Conservation (phyloP, 2,113 vertebrate genomes). For the Ceratotherium simum region DNA sequence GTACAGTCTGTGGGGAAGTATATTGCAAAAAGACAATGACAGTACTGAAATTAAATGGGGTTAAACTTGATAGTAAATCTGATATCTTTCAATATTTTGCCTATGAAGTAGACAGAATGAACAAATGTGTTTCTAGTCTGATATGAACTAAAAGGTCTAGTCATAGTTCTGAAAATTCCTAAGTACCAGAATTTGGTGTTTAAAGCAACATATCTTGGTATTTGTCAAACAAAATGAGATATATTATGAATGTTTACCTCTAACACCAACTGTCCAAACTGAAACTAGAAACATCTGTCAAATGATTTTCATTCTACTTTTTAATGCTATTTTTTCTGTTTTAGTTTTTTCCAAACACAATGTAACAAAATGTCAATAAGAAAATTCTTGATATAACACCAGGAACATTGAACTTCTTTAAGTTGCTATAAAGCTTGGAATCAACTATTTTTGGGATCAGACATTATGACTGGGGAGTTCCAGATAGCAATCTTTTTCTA, state of each 20-base stretch:
- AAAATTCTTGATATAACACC: conserved; percentile 32
- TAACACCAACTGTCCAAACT: conserved; percentile 71
- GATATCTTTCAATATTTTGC: conserved; percentile 32
- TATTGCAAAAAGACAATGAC: neutral
- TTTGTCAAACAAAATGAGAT: conserved; percentile 71
- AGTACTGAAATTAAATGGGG: neutral
- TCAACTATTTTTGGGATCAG: conserved; percentile 38
- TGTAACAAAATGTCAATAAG: conserved; percentile 62
- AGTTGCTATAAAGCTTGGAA: neutral
- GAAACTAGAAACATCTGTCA: conserved; percentile 73
- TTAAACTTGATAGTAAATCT: neutral
- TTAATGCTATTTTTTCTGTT: conserved; percentile 64
- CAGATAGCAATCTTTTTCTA: neutral
- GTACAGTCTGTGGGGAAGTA: neutral
- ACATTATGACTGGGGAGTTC: neutral
- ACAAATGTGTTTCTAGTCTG: conserved; percentile 32
- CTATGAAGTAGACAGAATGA: conserved; percentile 46
- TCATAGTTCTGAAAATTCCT: conserved; percentile 57
- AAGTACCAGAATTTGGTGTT: conserved; percentile 73
- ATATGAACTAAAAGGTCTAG: conserved; percentile 53
- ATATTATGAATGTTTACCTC: conserved; percentile 74
- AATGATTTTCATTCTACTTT: conserved; percentile 62
- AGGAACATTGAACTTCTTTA: neutral
- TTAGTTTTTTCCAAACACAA: conserved; percentile 45
- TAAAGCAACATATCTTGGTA: conserved; percentile 73